phyloP scores from a whole-genome alignment of 1,140 invertebrate species.

The Reticulitermes speratus region DNA sequence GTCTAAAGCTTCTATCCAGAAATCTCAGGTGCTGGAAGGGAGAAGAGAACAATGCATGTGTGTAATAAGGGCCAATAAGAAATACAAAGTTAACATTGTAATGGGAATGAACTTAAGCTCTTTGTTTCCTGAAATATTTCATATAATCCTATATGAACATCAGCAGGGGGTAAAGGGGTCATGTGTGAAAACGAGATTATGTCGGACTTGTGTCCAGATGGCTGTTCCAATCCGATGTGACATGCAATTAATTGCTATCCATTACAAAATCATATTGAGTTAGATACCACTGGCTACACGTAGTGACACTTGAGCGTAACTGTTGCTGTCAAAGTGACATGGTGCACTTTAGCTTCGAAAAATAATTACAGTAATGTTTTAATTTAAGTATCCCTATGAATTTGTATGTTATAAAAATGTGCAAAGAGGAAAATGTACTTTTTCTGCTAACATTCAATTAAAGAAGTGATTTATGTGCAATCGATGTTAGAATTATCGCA shows the following conservation, averaged over 20 bases:
- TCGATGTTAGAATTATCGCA: too few relatives aligned
- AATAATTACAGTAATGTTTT: background rate
- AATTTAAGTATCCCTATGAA: background rate
- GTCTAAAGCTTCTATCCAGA: background rate
- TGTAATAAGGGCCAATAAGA: background rate
- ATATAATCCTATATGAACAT: background rate
- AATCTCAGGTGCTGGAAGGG: background rate
- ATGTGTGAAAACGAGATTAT: slow-evolving; percentile 10
- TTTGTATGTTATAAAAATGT: background rate
- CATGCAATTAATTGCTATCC: slow-evolving; percentile 11
- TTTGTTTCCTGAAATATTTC: background rate
- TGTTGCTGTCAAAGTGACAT: background rate
- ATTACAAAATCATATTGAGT: slow-evolving; percentile 19
- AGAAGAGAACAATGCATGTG: too few relatives aligned
- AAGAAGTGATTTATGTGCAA: background rate
- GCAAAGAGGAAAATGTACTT: background rate
- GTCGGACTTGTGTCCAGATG: background rate
- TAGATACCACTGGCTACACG: background rate
- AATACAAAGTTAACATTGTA: background rate
- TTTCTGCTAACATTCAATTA: background rate
- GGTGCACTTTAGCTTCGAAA: background rate
- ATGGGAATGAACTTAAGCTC: background rate
- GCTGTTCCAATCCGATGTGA: background rate
- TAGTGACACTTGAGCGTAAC: background rate
- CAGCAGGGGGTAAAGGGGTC: background rate